Percentiles rank a stretch among this genome's conserved stretches.
These are phyloP conservation scores for Turritopsis rubra DNA, from an alignment of 30 jellyfish, hydroid and myxozoan genomes.

Conservation along the genomic window DNA sequence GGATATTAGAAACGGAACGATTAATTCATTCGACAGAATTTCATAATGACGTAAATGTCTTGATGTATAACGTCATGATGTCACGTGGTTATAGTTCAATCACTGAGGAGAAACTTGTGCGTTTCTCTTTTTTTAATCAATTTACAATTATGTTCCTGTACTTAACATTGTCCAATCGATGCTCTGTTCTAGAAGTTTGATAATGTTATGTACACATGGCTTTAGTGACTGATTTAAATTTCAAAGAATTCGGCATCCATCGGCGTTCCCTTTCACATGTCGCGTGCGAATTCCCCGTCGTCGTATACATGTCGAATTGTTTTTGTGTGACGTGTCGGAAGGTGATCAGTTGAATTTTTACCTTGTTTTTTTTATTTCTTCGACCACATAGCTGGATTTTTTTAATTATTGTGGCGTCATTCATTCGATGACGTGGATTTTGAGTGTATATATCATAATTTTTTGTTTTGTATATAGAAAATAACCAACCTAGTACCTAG, in stretches of 20 bases:
- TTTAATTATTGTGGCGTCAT: neutral
- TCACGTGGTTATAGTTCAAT: neutral
- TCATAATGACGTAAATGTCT: no score
- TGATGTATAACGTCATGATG: neutral
- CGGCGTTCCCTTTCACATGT: neutral
- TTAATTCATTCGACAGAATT: neutral
- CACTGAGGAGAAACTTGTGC: neutral
- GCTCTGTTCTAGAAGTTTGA: neutral
- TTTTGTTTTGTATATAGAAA: neutral
- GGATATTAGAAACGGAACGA: neutral
- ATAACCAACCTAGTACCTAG: neutral
- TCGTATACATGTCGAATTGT: no score
- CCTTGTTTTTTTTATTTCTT: neutral
- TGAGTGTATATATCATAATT: neutral
- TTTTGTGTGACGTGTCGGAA: neutral
- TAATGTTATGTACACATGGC: neutral
- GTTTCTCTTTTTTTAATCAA: neutral
- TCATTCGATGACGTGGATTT: neutral
- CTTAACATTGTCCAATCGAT: neutral
- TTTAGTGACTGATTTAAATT: neutral
- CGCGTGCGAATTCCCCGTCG: neutral
- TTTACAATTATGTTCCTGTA: neutral
- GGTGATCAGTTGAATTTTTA: no score
- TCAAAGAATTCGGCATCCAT: neutral
- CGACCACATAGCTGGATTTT: neutral